Evolutionary conservation across 2,797 vertebrate species (phyloP).

Genomic region (Etheostoma perlongum): DNA sequence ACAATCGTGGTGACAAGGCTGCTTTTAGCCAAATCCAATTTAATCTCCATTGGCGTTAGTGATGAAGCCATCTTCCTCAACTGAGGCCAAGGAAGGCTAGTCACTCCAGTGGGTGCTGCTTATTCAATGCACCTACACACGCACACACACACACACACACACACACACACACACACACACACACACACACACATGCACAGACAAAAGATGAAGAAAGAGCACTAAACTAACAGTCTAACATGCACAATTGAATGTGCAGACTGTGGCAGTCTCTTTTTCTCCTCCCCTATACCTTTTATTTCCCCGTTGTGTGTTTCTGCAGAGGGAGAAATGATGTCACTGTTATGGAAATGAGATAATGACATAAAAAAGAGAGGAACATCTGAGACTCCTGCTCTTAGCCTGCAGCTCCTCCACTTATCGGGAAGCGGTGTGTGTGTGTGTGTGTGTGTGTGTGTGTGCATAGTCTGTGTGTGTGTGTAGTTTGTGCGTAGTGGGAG

Average conservation of each 20-base stretch:
- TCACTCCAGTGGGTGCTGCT: slow-evolving; percentile 55
- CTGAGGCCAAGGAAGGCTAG: slow-evolving; percentile 56
- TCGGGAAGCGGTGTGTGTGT: slow-evolving; percentile 24
- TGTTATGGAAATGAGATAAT: slow-evolving; percentile 59
- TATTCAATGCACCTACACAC: slow-evolving; percentile 47
- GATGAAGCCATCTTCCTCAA: slow-evolving; percentile 70
- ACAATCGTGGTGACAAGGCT: slow-evolving; percentile 63
- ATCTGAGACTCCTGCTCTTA: slow-evolving; percentile 49
- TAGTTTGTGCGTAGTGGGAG: neutral
- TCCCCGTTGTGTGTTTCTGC: slow-evolving; percentile 33
- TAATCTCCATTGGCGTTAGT: slow-evolving; percentile 75
- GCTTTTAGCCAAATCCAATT: slow-evolving; percentile 82
- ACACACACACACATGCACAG: neutral
- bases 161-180: slow-evolving; percentile 23
- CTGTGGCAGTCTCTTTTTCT: neutral
- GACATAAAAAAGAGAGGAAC: slow-evolving; percentile 49
- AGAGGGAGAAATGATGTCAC: slow-evolving; percentile 57
- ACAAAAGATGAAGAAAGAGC: slow-evolving; percentile 12
- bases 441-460: slow-evolving; percentile 2
- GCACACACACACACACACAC: slow-evolving; percentile 3
- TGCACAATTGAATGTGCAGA: slow-evolving; percentile 14
- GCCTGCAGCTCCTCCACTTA: slow-evolving; percentile 50
- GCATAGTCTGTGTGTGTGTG: neutral
- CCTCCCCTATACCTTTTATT: neutral
- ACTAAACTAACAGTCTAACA: slow-evolving; percentile 34